Evolutionary conservation across 2,113 vertebrate species (phyloP).

Genomic region (Reinhardtius hippoglossoides): DNA sequence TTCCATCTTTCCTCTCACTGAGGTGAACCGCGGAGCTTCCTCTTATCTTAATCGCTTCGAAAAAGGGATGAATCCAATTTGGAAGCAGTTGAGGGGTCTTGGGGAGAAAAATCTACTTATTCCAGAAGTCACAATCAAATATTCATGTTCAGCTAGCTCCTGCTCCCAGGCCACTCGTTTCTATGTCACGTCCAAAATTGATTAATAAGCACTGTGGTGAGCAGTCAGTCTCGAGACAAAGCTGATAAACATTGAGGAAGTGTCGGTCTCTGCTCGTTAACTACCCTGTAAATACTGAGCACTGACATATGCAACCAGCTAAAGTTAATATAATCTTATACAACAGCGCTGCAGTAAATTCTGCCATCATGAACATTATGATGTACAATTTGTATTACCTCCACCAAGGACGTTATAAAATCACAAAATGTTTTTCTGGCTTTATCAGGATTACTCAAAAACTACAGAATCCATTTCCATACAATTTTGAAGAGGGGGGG

Average conservation of each 20-base stretch:
- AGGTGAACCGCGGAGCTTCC: background rate
- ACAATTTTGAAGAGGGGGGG: background rate
- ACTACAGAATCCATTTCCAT: background rate
- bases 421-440: too few species aligned
- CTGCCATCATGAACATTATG: background rate
- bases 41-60: constrained; percentile 19
- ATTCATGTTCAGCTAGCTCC: constrained; percentile 20
- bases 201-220: constrained; percentile 6
- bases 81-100: constrained; percentile 4
- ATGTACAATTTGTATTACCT: background rate
- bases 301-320: background rate
- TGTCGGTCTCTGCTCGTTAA: background rate
- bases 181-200: constrained; percentile 35
- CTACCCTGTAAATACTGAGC: background rate
- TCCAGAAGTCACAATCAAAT: constrained; percentile 42
- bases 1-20: background rate
- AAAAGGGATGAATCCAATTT: constrained; percentile 23
- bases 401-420: too few species aligned
- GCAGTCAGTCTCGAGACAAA: background rate
- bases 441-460: background rate
- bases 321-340: background rate
- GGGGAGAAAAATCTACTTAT: constrained; percentile 4
- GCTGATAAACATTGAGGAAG: constrained; percentile 2
- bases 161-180: constrained; percentile 16
- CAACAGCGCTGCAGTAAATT: background rate